A percentile compares a stretch with the other conserved stretches of the same genome.
These are phyloP conservation scores for Mamestra brassicae DNA, from an alignment of 2,888 invertebrate genomes.

Conservation along the genomic window DNA sequence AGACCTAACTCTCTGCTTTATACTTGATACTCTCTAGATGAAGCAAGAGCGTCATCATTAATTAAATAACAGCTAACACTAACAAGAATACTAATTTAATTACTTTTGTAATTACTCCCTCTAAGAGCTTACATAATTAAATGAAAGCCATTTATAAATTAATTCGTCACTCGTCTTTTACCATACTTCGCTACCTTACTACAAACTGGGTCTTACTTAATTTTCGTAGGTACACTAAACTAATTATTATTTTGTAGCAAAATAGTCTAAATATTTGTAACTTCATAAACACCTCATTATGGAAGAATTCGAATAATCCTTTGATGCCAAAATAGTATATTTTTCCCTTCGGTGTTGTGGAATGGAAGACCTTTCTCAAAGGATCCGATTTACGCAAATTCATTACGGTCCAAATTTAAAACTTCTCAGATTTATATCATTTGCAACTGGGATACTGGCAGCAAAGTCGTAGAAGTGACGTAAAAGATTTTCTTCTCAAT, in stretches of 20 bases:
- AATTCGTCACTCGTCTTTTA: neutral
- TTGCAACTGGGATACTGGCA: constrained; percentile 16
- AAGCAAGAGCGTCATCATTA: neutral
- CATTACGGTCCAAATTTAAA: constrained; percentile 55
- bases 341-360: constrained; percentile 13
- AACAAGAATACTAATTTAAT: constrained; percentile 2
- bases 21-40: neutral
- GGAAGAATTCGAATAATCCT: constrained; percentile 30
- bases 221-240: neutral
- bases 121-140: neutral
- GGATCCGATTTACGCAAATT: constrained; percentile 41
- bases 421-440: constrained; percentile 63
- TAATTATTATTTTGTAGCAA: neutral
- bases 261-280: neutral
- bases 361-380: constrained; percentile 14
- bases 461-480: neutral
- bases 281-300: constrained; percentile 16
- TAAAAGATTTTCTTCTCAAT: constrained; percentile 9
- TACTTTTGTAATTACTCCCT: constrained; percentile 2
- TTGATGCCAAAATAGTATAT: constrained; percentile 5
- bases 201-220: neutral
- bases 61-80: neutral
- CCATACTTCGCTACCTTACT: neutral
- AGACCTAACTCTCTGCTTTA: too few species aligned
- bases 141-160: constrained; percentile 13